A percentile compares a stretch with the other conserved stretches of the same genome.
These are phyloP conservation scores for Lucilia cuprina DNA, from an alignment of 1,140 invertebrate genomes.

Conservation along the genomic window DNA sequence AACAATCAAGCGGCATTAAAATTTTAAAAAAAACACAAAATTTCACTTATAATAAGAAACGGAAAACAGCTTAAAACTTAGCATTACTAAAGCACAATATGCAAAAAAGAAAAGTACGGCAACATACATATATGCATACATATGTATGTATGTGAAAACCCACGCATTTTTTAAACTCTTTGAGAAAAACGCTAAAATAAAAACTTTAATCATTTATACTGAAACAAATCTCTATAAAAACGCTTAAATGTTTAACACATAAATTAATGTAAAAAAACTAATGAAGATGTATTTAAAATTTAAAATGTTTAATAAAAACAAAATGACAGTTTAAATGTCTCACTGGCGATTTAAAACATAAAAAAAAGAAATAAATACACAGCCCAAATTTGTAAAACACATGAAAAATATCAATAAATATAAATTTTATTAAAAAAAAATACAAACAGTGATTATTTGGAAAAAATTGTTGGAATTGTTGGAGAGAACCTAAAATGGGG, in stretches of 20 bases:
- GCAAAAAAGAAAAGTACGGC: not conserved
- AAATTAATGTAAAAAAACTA: constrained; percentile 17
- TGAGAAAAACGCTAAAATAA: no score
- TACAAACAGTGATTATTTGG: not conserved
- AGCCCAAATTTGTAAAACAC: constrained; percentile 13
- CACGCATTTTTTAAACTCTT: not conserved
- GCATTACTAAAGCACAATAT: no score
- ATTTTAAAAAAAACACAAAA: no score
- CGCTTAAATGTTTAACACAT: not conserved
- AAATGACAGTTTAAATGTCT: not conserved
- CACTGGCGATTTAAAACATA: no score
- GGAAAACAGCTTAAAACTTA: not conserved
- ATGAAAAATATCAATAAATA: constrained; percentile 13
- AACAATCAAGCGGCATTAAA: no score
- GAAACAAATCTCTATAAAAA: no score
- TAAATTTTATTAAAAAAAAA: constrained; percentile 25
- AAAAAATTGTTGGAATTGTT: not conserved
- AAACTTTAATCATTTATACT: no score
- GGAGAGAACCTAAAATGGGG: constrained; percentile 5
- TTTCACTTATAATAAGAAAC: not conserved
- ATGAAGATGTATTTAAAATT: constrained; percentile 15
- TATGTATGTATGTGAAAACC: no score
- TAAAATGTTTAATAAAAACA: not conserved
- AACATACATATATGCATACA: not conserved
- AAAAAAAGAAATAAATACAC: not conserved